Evolutionary conservation across 2,797 vertebrate genomes (phyloP).

Genomic region (Gastrophryne carolinensis): DNA sequence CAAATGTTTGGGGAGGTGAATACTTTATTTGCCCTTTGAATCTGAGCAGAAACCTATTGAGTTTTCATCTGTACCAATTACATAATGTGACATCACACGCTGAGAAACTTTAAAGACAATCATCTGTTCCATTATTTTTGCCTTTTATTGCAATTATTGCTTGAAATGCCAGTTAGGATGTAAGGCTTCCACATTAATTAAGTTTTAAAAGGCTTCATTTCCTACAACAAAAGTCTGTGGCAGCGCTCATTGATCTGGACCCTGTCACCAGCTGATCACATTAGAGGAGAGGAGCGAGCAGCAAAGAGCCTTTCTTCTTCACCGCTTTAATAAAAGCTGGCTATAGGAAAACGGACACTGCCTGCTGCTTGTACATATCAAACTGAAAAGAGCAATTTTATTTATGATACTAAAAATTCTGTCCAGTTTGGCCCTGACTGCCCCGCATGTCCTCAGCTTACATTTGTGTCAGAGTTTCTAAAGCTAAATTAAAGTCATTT

Average conservation of each 20-base stretch:
- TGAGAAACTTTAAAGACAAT: not conserved
- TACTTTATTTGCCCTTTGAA: no score
- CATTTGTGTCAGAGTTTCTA: no score
- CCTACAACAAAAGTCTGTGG: conserved; percentile 76
- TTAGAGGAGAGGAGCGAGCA: conserved; percentile 68
- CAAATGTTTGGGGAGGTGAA: no score
- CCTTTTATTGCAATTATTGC: conserved; percentile 62
- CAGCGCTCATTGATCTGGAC: conserved; percentile 72
- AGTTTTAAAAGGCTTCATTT: conserved; percentile 77
- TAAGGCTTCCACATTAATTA: conserved; percentile 70
- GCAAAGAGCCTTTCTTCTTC: conserved; percentile 67
- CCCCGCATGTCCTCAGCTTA: no score
- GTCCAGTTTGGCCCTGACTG: no score
- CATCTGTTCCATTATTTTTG: not conserved
- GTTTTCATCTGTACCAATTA: no score
- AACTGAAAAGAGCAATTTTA: not conserved
- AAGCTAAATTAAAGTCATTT: no score
- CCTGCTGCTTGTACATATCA: not conserved
- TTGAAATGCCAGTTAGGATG: conserved; percentile 69
- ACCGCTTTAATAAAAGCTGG: conserved; percentile 57
- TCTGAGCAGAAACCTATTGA: no score
- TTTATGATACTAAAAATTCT: no score
- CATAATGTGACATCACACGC: not conserved
- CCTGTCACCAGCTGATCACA: conserved; percentile 72
- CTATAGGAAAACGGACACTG: not conserved